A percentile compares a stretch with the other conserved stretches of the same genome.
Conservation (phyloP, 2,113 vertebrate genomes). For the Nymphicus hollandicus region DNA sequence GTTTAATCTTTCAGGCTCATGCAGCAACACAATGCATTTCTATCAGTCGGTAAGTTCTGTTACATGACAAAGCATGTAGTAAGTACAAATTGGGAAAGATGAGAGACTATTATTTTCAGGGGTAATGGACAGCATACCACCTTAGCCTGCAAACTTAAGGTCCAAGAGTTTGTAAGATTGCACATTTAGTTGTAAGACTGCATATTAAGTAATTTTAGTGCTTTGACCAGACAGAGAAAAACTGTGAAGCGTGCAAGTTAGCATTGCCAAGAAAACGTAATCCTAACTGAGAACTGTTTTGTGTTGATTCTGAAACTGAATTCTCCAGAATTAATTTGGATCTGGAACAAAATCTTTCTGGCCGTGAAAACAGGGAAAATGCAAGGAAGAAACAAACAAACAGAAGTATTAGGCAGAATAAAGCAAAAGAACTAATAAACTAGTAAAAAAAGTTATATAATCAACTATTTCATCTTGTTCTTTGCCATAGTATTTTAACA, state of each 20-base stretch:
- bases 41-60: not conserved
- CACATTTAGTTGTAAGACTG: not conserved
- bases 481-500: not conserved
- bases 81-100: not conserved
- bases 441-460: not conserved
- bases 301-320: not conserved
- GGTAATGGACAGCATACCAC: not conserved
- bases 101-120: not conserved
- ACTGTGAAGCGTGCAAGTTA: not conserved
- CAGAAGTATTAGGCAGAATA: not conserved
- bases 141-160: not conserved
- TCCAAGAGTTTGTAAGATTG: not conserved
- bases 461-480: not conserved
- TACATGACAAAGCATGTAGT: not conserved
- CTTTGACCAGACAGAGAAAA: not conserved
- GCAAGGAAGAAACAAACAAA: not conserved
- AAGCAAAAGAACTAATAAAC: not conserved
- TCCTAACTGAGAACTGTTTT: not conserved
- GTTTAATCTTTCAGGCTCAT: not conserved
- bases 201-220: not conserved
- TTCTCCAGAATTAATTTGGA: not conserved
- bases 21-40: not conserved
- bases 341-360: not conserved
- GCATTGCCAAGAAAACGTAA: not conserved
- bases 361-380: not conserved